Base-by-base conservation (phyloP, 2,888 invertebrate genomes). In the Clepsis dumicolana region DNA sequence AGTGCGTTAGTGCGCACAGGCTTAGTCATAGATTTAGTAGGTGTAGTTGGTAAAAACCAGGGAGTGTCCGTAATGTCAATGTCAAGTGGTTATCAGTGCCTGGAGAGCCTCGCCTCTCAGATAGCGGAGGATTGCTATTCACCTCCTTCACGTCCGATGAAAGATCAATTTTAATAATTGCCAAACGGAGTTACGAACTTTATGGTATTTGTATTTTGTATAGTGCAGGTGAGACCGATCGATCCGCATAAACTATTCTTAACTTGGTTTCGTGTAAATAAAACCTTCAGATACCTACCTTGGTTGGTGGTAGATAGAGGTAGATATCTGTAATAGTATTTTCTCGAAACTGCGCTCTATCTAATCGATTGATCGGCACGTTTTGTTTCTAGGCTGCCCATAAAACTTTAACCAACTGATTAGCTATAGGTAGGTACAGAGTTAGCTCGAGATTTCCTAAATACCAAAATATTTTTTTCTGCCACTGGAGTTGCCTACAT, bases 181-280 rank as follows among this genome's bases (percentile, higher is more conserved):
- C 18, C 44, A 44, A 18, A 44, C n/a, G 44, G 18, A 18, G 18
- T 18, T 18, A 8, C 18, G 18, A 16, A 18, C 18, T 18, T 44
- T 8, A 18, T 44, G 18, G 18, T 44, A 44, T 80, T 81, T 78
- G 68, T 78, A 75, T 64, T 80, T 81, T 78, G 68, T 78, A 75
- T 64, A 68, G 72, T 78, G 74, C 80, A 80, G 79, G 80, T 78
- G 75, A 69, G 67, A 71, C 64, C 71, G 74, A 79, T 83, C 77
- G 78, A 80, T 79, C 73, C 70, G 79, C 73, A 71, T 81, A 76
- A 81, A 85, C 80, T 83, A 82, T 83, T 64, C 48, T 27, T 35
- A 25, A 32, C 29, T 32, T 14, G 41, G 24, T 18, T 25, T 59
- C 25, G 59, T 59, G 24, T 59, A 38, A 52, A 52, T 29, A 60